phyloP scores from a whole-genome alignment of 2,797 vertebrate species.

The Leptatherina wallacei region DNA sequence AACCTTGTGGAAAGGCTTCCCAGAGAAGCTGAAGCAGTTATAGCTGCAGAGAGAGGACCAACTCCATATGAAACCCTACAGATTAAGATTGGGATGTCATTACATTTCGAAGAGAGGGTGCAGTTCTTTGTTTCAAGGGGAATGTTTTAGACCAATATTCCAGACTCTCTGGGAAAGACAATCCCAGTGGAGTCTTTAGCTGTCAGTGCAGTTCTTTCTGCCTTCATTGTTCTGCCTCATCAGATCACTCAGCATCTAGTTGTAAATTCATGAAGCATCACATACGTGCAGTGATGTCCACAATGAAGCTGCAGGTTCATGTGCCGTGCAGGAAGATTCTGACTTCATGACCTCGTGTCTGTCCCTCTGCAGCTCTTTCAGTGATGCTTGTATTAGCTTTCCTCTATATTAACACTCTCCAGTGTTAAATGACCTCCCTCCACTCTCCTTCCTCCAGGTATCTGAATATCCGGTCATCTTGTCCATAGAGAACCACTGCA shows the following conservation, averaged over 20 bases:
- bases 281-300: conserved; percentile 27
- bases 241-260: conserved; percentile 34
- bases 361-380: conserved; percentile 32
- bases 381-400: conserved; percentile 60
- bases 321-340: conserved; percentile 21
- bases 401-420: conserved; percentile 44
- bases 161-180: too few species aligned
- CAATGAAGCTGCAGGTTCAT: neutral
- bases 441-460: conserved; percentile 71
- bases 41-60: too few species aligned
- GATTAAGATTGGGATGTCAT: too few species aligned
- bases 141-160: too few species aligned
- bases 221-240: conserved; percentile 19
- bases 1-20: too few species aligned
- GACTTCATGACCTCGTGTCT: conserved; percentile 26
- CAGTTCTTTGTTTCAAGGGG: too few species aligned
- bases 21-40: too few species aligned
- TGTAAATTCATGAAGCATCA: conserved; percentile 41
- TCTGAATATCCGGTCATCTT: conserved; percentile 93
- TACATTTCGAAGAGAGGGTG: too few species aligned
- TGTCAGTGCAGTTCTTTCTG: conserved; percentile 1
- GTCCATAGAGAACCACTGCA: conserved; percentile 95
- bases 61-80: too few species aligned
- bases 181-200: too few species aligned
- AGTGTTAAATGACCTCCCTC: conserved; percentile 55